Base-by-base conservation (phyloP, 2,797 vertebrate genomes). In the Botia kubotai region DNA sequence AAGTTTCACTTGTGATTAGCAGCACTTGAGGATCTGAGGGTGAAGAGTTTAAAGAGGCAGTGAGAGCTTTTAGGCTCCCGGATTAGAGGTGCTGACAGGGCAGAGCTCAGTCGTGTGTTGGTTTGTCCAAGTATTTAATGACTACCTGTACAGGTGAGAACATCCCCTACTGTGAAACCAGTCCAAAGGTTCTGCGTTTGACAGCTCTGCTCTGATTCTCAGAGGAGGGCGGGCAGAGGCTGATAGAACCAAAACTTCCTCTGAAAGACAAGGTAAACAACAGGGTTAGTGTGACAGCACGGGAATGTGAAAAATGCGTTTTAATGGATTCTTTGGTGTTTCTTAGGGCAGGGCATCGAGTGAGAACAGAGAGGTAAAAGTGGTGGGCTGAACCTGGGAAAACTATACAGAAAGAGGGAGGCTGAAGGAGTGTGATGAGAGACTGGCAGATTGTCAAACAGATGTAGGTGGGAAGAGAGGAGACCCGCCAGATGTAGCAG, bases 231-330 rank as follows among this genome's bases (percentile, higher is more conserved):
- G 72, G 36, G 60, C 73, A 88, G 89, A 79, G 67, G 55, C 13
- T 50, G 86, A 75, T 84, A 83, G 85, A 87, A 84, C 90, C 91
- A 93, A 92, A 91, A 92, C 89, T 91, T 92, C 90, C 88, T 88
- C 90, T 92, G 92, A 92, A 91, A 92, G 91, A 90, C 86, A 91
- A 91, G 91, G 90, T 93, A 95, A 96, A 96, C 94, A 96, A 89
- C 88, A 91, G 91, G 94, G 95, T 95, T 94, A 91, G 89, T 86
- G 91, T 92, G 89, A 93, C 92, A 89, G 75, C 85, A 77, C 84
- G 91, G 92, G 94, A 95, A 96, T 95, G 93, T 86, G 80, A 89
- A 93, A 94, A 95, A 95, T 94, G 89, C 89, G 92, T 90, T 92
- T 92, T 93, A 93, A 94, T 94, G 82, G 77, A 90, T 80, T 57